These are phyloP conservation scores for Xenopus laevis DNA, from an alignment of 2,113 vertebrate genomes.

Conservation along the genomic window DNA sequence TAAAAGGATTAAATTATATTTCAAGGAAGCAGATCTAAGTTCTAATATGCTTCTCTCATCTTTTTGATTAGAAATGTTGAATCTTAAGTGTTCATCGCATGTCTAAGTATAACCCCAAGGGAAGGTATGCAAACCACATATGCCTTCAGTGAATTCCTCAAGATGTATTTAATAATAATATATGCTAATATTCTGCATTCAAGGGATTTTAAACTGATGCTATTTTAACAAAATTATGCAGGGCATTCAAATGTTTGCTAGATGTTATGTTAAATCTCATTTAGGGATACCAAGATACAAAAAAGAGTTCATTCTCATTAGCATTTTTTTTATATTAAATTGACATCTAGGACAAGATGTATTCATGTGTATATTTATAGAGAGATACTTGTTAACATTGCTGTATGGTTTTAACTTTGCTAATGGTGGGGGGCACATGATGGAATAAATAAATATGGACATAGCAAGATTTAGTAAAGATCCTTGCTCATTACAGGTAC, in stretches of 20 bases:
- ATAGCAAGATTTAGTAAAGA: too few species aligned
- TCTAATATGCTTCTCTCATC: background rate
- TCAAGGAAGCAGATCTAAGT: conserved; percentile 3
- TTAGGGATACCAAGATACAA: background rate
- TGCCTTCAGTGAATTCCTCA: background rate
- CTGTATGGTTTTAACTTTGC: too few species aligned
- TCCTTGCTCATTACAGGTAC: too few species aligned
- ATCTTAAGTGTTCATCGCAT: conserved; percentile 15
- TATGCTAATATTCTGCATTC: background rate
- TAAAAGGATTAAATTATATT: background rate
- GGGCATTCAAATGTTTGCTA: background rate
- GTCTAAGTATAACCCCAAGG: conserved; percentile 9
- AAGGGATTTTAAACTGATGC: background rate
- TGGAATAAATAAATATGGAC: too few species aligned
- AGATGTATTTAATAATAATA: conserved; percentile 2
- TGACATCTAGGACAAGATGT: too few species aligned
- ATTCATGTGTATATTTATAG: too few species aligned
- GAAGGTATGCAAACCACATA: conserved; percentile 13
- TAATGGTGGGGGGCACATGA: too few species aligned
- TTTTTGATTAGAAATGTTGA: conserved; percentile 19
- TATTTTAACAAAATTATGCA: background rate
- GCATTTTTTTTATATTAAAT: too few species aligned
- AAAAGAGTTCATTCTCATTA: background rate
- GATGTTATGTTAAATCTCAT: background rate
- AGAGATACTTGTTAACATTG: too few species aligned